Conservation (phyloP, 2,888 invertebrate genomes). For the Aphodius granarius region DNA sequence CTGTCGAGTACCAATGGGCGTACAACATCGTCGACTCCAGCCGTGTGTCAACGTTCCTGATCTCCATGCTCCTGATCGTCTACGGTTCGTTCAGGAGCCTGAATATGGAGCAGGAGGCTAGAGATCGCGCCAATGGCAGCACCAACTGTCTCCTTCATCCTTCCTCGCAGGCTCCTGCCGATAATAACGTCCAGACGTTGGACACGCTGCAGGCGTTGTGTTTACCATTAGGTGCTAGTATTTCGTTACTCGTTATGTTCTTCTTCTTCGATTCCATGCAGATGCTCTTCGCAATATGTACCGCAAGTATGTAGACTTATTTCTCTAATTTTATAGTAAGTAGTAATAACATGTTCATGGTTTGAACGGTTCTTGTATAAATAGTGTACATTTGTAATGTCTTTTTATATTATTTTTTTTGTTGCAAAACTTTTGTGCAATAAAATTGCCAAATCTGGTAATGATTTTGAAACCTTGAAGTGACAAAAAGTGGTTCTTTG, state of each 20-base stretch:
- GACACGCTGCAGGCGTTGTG: conserved; percentile 97
- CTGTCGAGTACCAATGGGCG: conserved; percentile 77
- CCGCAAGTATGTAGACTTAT: conserved; percentile 86
- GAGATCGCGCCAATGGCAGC: conserved; percentile 64
- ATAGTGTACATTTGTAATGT: too few relatives aligned
- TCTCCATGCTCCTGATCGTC: conserved; percentile 95
- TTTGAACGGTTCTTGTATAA: too few relatives aligned
- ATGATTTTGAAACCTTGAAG: too few relatives aligned
- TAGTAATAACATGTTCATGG: too few relatives aligned
- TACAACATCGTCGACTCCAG: conserved; percentile 98
- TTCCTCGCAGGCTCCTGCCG: conserved; percentile 42
- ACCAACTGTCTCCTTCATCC: conserved; percentile 51
- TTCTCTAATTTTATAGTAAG: conserved; percentile 5
- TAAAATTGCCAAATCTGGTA: too few relatives aligned
- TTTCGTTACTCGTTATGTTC: conserved; percentile 96
- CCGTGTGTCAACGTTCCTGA: conserved; percentile 93
- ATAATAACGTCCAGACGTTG: conserved; percentile 77
- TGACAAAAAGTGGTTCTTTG: too few relatives aligned
- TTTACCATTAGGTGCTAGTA: conserved; percentile 92
- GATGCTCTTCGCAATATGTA: conserved; percentile 93
- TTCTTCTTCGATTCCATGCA: conserved; percentile 99
- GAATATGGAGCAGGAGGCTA: conserved; percentile 94
- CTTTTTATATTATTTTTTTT: too few relatives aligned
- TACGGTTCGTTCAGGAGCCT: conserved; percentile 96
- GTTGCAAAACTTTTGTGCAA: too few relatives aligned